Evolutionary conservation across 92 coral and sea anemone genomes (phyloP), one percentile per base, ranked within the genome.

Genomic region (Metridium senile): DNA sequence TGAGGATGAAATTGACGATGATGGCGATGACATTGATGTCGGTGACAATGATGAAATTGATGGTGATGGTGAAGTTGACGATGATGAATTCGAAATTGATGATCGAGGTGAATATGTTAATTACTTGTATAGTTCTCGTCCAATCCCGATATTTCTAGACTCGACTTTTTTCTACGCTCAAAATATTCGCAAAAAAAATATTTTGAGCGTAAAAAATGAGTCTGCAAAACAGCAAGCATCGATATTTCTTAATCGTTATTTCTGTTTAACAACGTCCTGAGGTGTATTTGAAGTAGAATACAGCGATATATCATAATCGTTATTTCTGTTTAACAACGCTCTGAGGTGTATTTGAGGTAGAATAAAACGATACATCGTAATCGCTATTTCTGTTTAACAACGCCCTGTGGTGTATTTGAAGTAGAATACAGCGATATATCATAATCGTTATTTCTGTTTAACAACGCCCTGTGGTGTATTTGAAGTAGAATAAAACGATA

Each of bases 401-500:
- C 61, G 49, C 39, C 29, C 7, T 9, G 64, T 31, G 78, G 78
- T 25, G 81, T 71, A 49, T 83, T 80, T 1, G 85, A 77, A 7
- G 91, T 88, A 6, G 91, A 82, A 46, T 70, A 52, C 49, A 76
- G 83, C 35, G 87, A 73, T 20, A 84, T 69, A 47, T 63, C 76
- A 11, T 79, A 67, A 47, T 58, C 71, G 0, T 18, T 61, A 54
- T 3, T 54, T 54, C 9, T 54, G 9, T 21, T 54, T 54, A n/a
- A 54, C n/a, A n/a, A 11, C 61, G 49, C 39, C 29, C 7, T 9
- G 64, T 31, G 78, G 78, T 25, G 81, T 71, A 49, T 83, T 80
- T 1, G 85, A 77, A 7, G 91, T 88, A 6, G 91, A 82, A 46
- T 70, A 52, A 54, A 76, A 87, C 35, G 87, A 73, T 20, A 84